These are phyloP conservation scores for Xiphorhynchus erythropygius DNA, from an alignment of 2,797 vertebrate genomes.

Conservation along the genomic window DNA sequence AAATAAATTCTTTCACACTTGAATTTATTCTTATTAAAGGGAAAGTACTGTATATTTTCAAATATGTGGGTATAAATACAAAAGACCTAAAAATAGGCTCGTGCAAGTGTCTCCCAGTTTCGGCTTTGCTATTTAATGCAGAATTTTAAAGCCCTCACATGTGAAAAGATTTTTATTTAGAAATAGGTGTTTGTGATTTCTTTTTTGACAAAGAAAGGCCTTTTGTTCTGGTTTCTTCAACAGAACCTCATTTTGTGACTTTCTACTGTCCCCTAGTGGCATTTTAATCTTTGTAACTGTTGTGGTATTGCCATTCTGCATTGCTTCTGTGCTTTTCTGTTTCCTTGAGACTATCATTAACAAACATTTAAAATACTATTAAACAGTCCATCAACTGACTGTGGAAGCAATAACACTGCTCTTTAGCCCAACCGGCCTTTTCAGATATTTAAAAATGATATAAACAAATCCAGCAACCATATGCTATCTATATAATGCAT, in stretches of 20 bases:
- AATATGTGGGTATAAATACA: constrained; percentile 33
- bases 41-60: constrained; percentile 48
- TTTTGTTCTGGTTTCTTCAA: constrained; percentile 93
- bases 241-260: constrained; percentile 88
- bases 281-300: constrained; percentile 78
- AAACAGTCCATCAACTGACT: constrained; percentile 72
- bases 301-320: constrained; percentile 65
- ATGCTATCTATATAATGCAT: constrained; percentile 85
- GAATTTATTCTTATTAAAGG: constrained; percentile 65
- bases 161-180: constrained; percentile 70
- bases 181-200: constrained; percentile 60
- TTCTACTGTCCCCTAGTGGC: constrained; percentile 99
- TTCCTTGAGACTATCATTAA: constrained; percentile 86
- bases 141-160: constrained; percentile 60
- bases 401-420: constrained; percentile 71
- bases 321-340: constrained; percentile 68
- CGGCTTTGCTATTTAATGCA: constrained; percentile 39
- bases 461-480: constrained; percentile 88
- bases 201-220: constrained; percentile 87
- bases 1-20: constrained; percentile 62
- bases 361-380: constrained; percentile 90
- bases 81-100: constrained; percentile 56
- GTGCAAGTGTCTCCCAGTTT: constrained; percentile 51
- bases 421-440: constrained; percentile 71
- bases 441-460: constrained; percentile 82